phyloP scores from a whole-genome alignment of 2,797 vertebrate species.

The Varecia variegata region DNA sequence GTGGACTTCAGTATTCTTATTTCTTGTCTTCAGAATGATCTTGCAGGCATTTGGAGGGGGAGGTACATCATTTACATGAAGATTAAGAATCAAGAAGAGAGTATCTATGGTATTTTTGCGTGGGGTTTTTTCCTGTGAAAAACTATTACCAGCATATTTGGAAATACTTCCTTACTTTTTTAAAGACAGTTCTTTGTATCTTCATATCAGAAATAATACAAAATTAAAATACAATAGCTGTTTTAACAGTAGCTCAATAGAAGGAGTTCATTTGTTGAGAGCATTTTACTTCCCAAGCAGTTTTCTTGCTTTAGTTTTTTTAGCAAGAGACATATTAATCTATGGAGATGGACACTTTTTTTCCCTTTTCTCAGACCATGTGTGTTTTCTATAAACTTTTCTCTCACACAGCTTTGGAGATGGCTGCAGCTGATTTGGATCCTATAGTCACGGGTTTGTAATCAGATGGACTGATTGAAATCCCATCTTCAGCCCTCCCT shows the following conservation, averaged over 20 bases:
- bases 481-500: not conserved
- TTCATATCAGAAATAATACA: constrained; percentile 22
- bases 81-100: not conserved
- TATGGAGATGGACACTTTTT: not conserved
- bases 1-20: not conserved
- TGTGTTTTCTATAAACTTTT: constrained; percentile 14
- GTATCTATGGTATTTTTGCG: not conserved
- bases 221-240: not conserved
- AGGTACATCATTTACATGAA: not conserved
- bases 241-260: not conserved
- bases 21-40: not conserved
- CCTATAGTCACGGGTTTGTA: not conserved
- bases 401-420: not conserved
- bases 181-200: not conserved
- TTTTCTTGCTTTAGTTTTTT: constrained; percentile 33
- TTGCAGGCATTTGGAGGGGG: not conserved
- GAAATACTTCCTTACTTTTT: constrained; percentile 15
- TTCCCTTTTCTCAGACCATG: not conserved
- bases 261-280: constrained; percentile 8
- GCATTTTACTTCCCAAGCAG: not conserved
- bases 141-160: not conserved
- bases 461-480: not conserved
- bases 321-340: not conserved
- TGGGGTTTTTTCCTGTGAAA: constrained; percentile 1
- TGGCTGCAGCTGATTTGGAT: not conserved